Evolutionary conservation across 1,140 invertebrate species (phyloP), one percentile per base, ranked within the genome.

Genomic region (Aculops lycopersici): DNA sequence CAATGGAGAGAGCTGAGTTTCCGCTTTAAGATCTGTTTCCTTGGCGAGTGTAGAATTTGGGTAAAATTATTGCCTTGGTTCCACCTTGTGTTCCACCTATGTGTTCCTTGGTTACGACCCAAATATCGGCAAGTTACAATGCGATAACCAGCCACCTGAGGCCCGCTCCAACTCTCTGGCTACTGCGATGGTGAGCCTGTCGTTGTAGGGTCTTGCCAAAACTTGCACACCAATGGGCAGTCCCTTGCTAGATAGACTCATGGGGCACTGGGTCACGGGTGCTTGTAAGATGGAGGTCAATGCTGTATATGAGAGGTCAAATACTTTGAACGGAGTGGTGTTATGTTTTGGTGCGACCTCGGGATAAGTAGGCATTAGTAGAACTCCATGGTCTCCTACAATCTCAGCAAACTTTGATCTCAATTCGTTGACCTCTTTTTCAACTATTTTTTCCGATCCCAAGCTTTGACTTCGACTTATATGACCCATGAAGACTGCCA

Each of bases 291-390:
- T 50, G 51, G 61, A 62, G 37, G 59, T 58, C 2, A 47, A 3
- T 13, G 41, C 37, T 2, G 75, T 83, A 53, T 88, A 83, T 3
- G 67, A 64, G 57, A 84, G 84, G 57, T 88, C 83, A 50, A 66
- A 74, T 1, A 76, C 70, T 41, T 72, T 67, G 1, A 77, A 56
- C 46, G 77, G 63, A 17, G 73, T 64, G 37, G 72, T 66, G 51
- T 73, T 70, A 58, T 92, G 83, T 52, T 79, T 77, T 4, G 69
- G 71, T 1, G 83, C 79, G 17, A 72, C 56, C 17, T 62, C 63
- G 1, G 83, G 77, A 43, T 71, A 69, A 2, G 73, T 70, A 18
- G 81, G 79, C 55, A 74, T 86, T 21, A 92, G 51, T 3, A 92
- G 57, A 5, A 94, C 67, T 0, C 75, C 78, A 57, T 83, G 64